Evolutionary conservation across 2,113 vertebrate species (phyloP).

Genomic region (Psittacara wagleri): DNA sequence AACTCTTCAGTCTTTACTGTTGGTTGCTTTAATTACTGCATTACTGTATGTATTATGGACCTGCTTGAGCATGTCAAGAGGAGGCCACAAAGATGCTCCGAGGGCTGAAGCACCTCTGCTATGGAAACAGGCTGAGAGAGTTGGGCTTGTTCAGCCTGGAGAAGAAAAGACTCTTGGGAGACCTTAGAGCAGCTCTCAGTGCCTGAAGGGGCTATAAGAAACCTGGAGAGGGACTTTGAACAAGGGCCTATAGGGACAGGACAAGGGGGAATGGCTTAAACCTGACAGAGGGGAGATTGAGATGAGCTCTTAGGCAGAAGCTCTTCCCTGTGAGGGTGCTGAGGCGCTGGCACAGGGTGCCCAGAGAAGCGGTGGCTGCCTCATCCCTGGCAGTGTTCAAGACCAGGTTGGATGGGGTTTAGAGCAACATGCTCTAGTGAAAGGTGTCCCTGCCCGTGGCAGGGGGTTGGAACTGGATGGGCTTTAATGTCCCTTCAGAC

Average conservation of each 20-base stretch:
- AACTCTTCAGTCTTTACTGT: neutral
- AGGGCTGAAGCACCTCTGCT: neutral
- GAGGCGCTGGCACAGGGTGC: too few species aligned
- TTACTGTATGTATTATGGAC: neutral
- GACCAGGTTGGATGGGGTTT: neutral
- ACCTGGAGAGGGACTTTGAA: neutral
- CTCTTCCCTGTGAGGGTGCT: neutral
- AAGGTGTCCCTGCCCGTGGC: neutral
- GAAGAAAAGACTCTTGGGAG: neutral
- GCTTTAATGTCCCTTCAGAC: neutral
- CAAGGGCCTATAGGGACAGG: neutral
- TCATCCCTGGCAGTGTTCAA: too few species aligned
- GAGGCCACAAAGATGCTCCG: neutral
- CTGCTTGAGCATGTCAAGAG: neutral
- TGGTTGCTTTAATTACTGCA: neutral
- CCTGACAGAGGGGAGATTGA: neutral
- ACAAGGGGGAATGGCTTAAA: neutral
- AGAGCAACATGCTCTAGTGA: neutral
- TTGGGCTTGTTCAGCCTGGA: neutral
- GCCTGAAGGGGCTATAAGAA: neutral
- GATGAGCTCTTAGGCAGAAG: neutral
- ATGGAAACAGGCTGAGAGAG: neutral
- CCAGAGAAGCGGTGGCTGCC: too few species aligned
- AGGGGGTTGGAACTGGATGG: neutral
- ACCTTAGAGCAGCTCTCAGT: neutral